These are phyloP conservation scores for Neopipo cinnamomea DNA, from an alignment of 2,113 vertebrate species.

Conservation along the genomic window DNA sequence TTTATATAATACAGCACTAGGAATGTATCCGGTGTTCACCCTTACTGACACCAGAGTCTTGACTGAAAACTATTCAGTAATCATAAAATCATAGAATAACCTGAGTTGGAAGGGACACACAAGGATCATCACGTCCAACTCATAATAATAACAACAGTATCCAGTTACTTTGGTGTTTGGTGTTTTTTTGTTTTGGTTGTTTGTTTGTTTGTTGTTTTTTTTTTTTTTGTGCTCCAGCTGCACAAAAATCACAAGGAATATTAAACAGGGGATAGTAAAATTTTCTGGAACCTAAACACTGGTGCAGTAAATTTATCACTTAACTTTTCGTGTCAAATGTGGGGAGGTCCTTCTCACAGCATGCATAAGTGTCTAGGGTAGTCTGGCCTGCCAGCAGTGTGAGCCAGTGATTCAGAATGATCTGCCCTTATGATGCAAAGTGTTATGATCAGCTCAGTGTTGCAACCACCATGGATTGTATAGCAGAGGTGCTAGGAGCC, in stretches of 20 bases:
- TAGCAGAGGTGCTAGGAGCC: not conserved
- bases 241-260: not conserved
- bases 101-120: not conserved
- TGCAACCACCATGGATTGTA: not conserved
- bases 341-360: accelerated
- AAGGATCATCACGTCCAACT: not conserved
- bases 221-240: not conserved
- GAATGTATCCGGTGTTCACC: not conserved
- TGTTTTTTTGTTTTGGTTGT: not conserved
- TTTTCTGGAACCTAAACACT: not conserved
- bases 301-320: not conserved
- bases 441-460: not conserved
- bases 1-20: not conserved
- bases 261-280: not conserved
- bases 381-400: accelerated
- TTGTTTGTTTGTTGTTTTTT: too few species aligned
- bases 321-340: not conserved
- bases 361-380: accelerated
- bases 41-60: not conserved
- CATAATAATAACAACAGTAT: not conserved
- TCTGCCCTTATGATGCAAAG: not conserved
- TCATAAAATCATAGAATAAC: not conserved
- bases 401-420: accelerated
- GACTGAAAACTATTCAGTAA: not conserved
- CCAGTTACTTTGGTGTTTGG: too few species aligned